Evolutionary conservation across 2,888 invertebrate species (phyloP).

Genomic region (Napeogenes inachia): DNA sequence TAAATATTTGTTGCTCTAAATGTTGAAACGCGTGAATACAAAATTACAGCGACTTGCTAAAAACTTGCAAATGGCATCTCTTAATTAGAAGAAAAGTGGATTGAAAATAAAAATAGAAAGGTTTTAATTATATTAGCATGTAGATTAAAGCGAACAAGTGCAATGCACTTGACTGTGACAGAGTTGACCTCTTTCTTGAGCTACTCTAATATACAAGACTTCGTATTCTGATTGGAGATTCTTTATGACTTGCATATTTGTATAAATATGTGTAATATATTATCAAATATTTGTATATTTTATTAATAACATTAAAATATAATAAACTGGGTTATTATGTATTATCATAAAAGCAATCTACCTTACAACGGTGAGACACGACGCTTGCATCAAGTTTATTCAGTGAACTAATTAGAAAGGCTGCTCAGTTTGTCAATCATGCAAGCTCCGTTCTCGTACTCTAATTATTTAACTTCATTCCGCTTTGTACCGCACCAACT

Average conservation of each 20-base stretch:
- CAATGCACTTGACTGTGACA: conserved; percentile 15
- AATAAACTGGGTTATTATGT: background rate
- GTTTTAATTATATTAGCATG: conserved; percentile 14
- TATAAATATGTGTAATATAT: too few species aligned
- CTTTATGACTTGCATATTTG: too few species aligned
- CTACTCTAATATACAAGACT: conserved; percentile 13
- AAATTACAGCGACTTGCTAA: background rate
- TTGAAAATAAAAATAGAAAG: background rate
- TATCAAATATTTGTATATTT: too few species aligned
- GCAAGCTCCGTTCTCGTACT: conserved; percentile 40
- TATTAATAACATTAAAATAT: background rate
- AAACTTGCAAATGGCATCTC: conserved; percentile 2
- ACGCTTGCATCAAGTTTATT: conserved; percentile 49
- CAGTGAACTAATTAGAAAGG: conserved; percentile 63
- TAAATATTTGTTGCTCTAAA: background rate
- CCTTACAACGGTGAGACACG: conserved; percentile 37
- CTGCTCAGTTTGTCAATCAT: conserved; percentile 67
- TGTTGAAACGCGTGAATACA: background rate
- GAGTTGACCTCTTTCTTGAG: conserved; percentile 18
- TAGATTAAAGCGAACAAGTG: conserved; percentile 17
- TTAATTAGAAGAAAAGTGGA: conserved; percentile 1
- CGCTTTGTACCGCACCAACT: conserved; percentile 39
- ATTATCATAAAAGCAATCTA: background rate
- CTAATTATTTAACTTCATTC: conserved; percentile 53
- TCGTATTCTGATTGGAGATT: too few species aligned